Base-by-base conservation (phyloP, 2,888 invertebrate genomes). In the Drosophila kambysellisi region DNA sequence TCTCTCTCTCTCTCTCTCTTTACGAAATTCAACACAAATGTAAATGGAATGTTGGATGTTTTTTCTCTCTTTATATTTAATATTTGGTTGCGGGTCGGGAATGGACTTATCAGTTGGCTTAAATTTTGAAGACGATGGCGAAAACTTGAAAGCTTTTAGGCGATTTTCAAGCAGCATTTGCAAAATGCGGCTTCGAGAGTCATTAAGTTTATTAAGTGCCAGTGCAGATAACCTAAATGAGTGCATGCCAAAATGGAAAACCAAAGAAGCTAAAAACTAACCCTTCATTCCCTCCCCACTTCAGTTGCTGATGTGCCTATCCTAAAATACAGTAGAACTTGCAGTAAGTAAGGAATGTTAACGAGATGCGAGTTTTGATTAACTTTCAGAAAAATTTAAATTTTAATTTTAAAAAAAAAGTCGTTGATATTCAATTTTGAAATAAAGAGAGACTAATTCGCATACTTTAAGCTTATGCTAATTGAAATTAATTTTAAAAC, bases 121-220 rank as follows among this genome's bases (percentile, higher is more conserved):
- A 53, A 46, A 70, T 66, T 77, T 65, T 39, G 46, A 56, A 54
- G 37, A 32, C 20, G 43, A 25, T 30, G 46, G 51, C 17, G 5
- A 46, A 46, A 56, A 58, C 57, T 73, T 63, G 63, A 82, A 70
- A 67, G 60, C 86, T 83, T 83, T 83, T 83, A 78, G 76, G 61
- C 82, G 53, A 78, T 83, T 70, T 51, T 62, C 56, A 66, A 65
- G 74, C 63, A 57, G 68, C 70, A 41, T 50, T 60, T 69, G 58
- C 60, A 46, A 54, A 60, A 74, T 67, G 53, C 60, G 68, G 76
- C 71, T 82, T 84, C 71, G 74, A 84, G 76, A 88, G 84, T 89
- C 89, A 87, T 84, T 84, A 89, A 83, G 84, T 87, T 87, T 84
- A 89, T 84, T 89, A 84, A 84, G 84, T 89, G 84, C 79, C 70